Base-by-base conservation (phyloP, 2,113 vertebrate genomes). In the Cygnus atratus region DNA sequence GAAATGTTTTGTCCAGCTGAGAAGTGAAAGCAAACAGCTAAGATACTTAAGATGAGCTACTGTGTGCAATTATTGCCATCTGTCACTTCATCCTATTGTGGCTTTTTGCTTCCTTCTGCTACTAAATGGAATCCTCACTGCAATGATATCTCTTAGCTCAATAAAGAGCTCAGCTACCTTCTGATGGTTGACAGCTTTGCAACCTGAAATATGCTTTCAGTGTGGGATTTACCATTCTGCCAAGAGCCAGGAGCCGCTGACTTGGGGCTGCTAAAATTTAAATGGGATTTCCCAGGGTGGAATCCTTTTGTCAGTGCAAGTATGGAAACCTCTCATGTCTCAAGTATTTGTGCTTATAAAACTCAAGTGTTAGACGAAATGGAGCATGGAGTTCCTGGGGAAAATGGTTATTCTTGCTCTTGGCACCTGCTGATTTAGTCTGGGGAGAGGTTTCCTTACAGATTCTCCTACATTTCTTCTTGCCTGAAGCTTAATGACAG, bases 21-120 rank as follows among this genome's bases (percentile, higher is more conserved):
- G 67, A 91, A 87, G 29, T 73, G 84, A 93, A 96, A 94, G 84
- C 80, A 80, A 94, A 83, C 84, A 79, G 58, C 91, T 76, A 52
- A 87, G 55, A 71, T 91, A 58, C 88, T 95, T 95, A 93, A 80
- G 86, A 92, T 89, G 92, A 95, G 67, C 88, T 94, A 66, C 55
- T 77, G 58, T 76, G n/a, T 0, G 0, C 77, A 82, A 33, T 94
- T 95, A 84, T 50, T 87, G 77, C 87, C 84, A 82, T 92, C 84
- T 94, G 88, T 92, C 91, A 79, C 77, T 39, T 25, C 14, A 8
- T 82, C 66, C 87, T 84, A 26, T 79, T 85, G 54, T 93, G 71
- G 37, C 63, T 73, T 94, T 95, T 92, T 95, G 37, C 58, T 89
- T 91, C 71, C 55, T 89, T 91, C 90, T 87, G 21, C 91, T 93